Evolutionary conservation across 2,113 vertebrate species (phyloP).

Genomic region (Thalassarche chlororhynchos): DNA sequence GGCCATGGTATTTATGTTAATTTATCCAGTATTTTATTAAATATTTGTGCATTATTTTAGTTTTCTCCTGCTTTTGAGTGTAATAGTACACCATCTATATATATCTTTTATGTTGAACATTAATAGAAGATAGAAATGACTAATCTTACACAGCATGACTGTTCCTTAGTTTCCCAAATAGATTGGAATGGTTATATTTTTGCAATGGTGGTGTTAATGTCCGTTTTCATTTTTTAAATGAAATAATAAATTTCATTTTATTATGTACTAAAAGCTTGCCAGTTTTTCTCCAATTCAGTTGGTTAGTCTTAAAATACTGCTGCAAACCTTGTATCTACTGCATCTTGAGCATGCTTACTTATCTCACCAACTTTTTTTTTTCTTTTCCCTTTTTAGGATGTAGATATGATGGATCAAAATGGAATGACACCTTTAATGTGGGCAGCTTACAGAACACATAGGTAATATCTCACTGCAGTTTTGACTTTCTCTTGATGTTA

Average conservation of each 20-base stretch:
- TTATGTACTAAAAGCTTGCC: background rate
- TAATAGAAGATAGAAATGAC: background rate
- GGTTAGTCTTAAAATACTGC: background rate
- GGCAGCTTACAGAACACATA: constrained; percentile 98
- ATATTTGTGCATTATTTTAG: background rate
- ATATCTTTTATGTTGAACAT: background rate
- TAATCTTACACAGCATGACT: background rate
- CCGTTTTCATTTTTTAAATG: background rate
- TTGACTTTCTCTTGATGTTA: background rate
- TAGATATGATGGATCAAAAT: constrained; percentile 99
- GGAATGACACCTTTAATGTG: constrained; percentile 99
- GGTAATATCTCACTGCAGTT: constrained; percentile 74
- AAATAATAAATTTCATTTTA: background rate
- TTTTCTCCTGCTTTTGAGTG: background rate
- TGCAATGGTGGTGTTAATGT: background rate
- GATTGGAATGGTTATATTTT: background rate
- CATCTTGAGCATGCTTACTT: background rate
- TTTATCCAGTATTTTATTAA: background rate
- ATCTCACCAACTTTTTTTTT: background rate
- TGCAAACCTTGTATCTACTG: background rate
- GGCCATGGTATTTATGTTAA: background rate
- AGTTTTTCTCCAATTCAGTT: background rate
- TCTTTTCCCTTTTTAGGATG: constrained; percentile 81
- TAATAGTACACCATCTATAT: background rate
- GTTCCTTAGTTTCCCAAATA: background rate